These are phyloP conservation scores for Haliaeetus leucogaster DNA, from an alignment of 2,113 vertebrate species.

Conservation along the genomic window DNA sequence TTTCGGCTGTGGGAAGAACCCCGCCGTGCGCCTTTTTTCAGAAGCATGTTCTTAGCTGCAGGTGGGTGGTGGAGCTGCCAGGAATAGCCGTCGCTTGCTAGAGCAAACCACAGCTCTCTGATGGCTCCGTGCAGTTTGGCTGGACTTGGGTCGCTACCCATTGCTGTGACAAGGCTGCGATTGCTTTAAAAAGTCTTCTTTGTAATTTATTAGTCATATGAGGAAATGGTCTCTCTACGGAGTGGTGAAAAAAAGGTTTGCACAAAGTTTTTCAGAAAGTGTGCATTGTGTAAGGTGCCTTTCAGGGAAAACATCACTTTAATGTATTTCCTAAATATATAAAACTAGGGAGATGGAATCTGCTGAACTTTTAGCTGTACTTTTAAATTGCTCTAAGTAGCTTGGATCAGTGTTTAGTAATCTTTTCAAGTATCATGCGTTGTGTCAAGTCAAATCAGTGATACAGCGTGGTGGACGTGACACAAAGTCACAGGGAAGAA, in stretches of 20 bases:
- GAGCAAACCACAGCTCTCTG: background rate
- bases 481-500: background rate
- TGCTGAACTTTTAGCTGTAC: background rate
- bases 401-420: accelerated
- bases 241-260: background rate
- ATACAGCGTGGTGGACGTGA: background rate
- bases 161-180: background rate
- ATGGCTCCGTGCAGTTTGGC: background rate
- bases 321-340: accelerated
- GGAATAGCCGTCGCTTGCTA: background rate
- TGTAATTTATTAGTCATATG: background rate
- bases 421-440: accelerated
- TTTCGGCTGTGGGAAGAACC: background rate
- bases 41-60: accelerated
- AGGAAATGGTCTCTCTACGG: background rate
- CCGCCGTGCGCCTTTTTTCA: accelerated
- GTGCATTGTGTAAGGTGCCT: accelerated
- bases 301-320: background rate
- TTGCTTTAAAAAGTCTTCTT: background rate
- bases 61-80: background rate
- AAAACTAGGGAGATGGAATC: background rate
- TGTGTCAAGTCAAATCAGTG: background rate
- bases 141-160: background rate
- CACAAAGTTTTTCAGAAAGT: background rate
- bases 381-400: background rate